A percentile compares a stretch with the other conserved stretches of the same genome.
phyloP scores from a whole-genome alignment of 2,888 invertebrate genomes.

The Ecdyonurus torrentis region DNA sequence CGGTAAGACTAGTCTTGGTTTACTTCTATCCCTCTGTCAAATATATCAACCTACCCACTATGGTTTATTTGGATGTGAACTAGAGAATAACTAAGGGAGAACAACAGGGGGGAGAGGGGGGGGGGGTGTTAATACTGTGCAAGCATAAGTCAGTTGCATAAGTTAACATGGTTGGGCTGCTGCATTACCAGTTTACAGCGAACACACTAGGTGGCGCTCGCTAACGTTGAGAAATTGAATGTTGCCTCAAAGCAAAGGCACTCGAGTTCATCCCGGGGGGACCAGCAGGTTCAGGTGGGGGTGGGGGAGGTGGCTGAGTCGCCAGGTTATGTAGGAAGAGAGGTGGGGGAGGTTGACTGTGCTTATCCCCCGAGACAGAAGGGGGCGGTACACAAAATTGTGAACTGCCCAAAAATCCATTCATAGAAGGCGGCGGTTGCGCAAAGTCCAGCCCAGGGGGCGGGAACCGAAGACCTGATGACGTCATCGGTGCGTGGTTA shows the following conservation, averaged over 20 bases:
- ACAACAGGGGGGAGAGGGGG: too few relatives aligned
- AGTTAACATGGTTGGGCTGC: too few relatives aligned
- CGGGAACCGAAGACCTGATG: neutral
- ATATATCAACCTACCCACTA: too few relatives aligned
- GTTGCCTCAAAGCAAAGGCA: neutral
- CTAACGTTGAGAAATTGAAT: neutral
- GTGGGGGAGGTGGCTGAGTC: conserved; percentile 4
- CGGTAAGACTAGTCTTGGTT: too few relatives aligned
- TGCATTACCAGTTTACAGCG: neutral
- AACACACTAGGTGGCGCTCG: too few relatives aligned
- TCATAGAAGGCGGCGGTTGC: conserved; percentile 5
- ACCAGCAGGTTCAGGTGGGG: neutral
- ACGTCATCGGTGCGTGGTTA: neutral
- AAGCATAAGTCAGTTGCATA: too few relatives aligned
- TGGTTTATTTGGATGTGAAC: too few relatives aligned
- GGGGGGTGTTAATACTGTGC: too few relatives aligned
- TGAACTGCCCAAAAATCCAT: neutral
- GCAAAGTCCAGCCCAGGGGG: neutral
- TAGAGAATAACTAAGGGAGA: too few relatives aligned
- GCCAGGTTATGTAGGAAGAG: neutral
- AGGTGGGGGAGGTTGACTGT: neutral
- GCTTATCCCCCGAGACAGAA: neutral
- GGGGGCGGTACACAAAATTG: neutral
- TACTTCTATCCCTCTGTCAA: too few relatives aligned
- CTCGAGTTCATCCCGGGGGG: neutral